phyloP scores from a whole-genome alignment of 2,888 invertebrate genomes.

The Eupeodes luniger region DNA sequence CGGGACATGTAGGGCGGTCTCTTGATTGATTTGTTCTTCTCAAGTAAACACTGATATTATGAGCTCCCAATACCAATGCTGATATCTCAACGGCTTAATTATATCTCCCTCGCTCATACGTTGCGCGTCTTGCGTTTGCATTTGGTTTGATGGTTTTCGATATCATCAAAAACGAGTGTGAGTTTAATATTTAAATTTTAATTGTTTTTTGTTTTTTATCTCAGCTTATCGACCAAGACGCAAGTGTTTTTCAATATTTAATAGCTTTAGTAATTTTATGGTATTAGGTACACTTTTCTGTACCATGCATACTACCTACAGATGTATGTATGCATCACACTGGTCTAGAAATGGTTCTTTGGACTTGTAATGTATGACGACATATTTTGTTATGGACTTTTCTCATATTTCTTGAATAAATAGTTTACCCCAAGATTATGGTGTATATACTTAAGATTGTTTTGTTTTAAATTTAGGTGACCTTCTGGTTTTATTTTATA shows the following conservation, averaged over 20 bases:
- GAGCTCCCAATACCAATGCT: constrained; percentile 35
- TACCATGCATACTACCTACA: no score
- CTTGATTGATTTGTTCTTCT: constrained; percentile 66
- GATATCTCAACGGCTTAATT: constrained; percentile 23
- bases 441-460: no score
- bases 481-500: no score
- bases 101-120: constrained; percentile 32
- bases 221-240: constrained; percentile 62
- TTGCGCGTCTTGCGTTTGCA: neutral
- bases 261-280: constrained; percentile 33
- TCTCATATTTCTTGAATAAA: no score
- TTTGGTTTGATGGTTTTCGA: constrained; percentile 21
- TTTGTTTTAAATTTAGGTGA: no score
- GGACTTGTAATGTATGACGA: no score
- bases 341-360: no score
- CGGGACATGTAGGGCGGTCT: constrained; percentile 68
- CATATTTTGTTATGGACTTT: no score
- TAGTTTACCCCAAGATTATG: no score
- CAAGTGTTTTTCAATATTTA: constrained; percentile 67
- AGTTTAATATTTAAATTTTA: constrained; percentile 62
- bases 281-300: constrained; percentile 1
- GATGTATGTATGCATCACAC: no score
- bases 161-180: constrained; percentile 42
- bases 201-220: constrained; percentile 59
- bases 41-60: constrained; percentile 40